phyloP scores from a whole-genome alignment of 2,888 invertebrate genomes.

The Choristoneura rosaceana region DNA sequence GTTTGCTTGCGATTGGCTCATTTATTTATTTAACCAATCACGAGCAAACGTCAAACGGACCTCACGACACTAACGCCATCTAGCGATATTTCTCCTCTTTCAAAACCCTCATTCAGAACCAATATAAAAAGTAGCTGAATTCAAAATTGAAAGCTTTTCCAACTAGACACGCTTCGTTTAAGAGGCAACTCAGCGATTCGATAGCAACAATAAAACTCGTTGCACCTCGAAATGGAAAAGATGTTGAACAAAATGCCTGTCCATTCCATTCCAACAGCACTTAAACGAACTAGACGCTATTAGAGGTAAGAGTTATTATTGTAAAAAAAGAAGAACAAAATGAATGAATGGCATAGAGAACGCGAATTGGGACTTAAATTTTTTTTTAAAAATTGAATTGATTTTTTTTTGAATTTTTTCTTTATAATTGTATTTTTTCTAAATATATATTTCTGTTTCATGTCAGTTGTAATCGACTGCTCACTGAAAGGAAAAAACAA shows the following conservation, averaged over 20 bases:
- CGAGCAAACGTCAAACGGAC: too few species aligned
- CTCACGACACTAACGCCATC: too few species aligned
- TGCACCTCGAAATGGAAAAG: constrained; percentile 44
- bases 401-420: constrained; percentile 10
- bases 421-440: background rate
- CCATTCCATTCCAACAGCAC: constrained; percentile 29
- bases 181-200: constrained; percentile 7
- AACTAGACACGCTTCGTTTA: background rate
- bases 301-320: constrained; percentile 31
- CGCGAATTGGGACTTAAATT: constrained; percentile 28
- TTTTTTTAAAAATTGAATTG: too few species aligned
- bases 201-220: constrained; percentile 45
- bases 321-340: constrained; percentile 17
- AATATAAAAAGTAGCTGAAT: background rate
- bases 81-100: too few species aligned
- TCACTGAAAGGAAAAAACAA: background rate
- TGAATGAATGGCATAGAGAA: background rate
- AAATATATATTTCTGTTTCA: too few species aligned
- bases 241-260: constrained; percentile 40
- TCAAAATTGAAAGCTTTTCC: background rate
- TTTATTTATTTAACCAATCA: too few species aligned
- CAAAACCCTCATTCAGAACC: too few species aligned
- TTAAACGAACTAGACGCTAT: constrained; percentile 31
- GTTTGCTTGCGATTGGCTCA: too few species aligned
- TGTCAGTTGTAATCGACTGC: background rate